Evolutionary conservation across 2,888 invertebrate genomes (phyloP).

Genomic region (Luffia ferchaultella): DNA sequence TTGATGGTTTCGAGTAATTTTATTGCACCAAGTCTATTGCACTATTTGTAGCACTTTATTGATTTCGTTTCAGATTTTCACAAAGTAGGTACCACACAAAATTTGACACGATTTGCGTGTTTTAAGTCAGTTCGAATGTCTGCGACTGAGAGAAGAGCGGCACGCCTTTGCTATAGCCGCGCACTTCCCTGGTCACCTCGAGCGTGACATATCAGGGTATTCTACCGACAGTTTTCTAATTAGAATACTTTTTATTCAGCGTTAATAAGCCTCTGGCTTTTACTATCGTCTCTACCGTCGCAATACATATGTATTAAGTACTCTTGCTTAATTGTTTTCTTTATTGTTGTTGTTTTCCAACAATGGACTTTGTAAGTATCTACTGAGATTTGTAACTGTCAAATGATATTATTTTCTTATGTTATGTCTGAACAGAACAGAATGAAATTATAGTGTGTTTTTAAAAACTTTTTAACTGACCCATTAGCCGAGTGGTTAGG

Average conservation of each 20-base stretch:
- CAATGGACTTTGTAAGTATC: too few species aligned
- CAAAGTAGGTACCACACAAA: neutral
- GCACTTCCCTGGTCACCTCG: slow-evolving; percentile 23
- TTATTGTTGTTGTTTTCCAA: neutral
- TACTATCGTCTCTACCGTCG: neutral
- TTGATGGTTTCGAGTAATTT: too few species aligned
- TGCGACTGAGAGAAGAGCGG: slow-evolving; percentile 8
- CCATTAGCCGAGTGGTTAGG: too few species aligned
- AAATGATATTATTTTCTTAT: too few species aligned
- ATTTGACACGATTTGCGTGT: slow-evolving; percentile 11
- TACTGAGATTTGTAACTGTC: too few species aligned
- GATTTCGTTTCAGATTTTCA: neutral
- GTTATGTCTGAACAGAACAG: too few species aligned
- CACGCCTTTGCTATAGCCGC: slow-evolving; percentile 12
- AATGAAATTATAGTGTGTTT: too few species aligned
- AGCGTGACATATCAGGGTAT: slow-evolving; percentile 53
- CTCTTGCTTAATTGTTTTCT: neutral
- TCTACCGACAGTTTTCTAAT: slow-evolving; percentile 31
- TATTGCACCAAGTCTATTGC: too few species aligned
- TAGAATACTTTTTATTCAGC: slow-evolving; percentile 30
- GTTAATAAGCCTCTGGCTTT: neutral
- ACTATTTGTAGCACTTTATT: too few species aligned
- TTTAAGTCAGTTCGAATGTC: slow-evolving; percentile 4
- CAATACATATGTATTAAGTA: neutral
- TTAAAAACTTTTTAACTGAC: too few species aligned